Evolutionary conservation across 2,888 invertebrate genomes (phyloP), one percentile per base, ranked within the genome.

Genomic region (Chrysolina oricalcia): DNA sequence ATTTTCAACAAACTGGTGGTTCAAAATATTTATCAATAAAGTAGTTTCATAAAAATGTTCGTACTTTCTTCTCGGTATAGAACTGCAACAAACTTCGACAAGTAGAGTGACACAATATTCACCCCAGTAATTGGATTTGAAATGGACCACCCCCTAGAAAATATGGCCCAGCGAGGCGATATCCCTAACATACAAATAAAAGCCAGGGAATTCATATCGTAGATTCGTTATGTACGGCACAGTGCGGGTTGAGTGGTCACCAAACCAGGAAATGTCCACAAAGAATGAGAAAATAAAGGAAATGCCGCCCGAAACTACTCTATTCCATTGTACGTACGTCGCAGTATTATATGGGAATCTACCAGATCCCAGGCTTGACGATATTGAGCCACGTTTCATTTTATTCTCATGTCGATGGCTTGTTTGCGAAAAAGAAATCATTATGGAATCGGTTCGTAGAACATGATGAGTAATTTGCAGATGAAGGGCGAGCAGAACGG

Each of bases 221-320:
- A 53, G 21, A 23, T 53, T 53, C 19, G 21, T 13, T 53, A 53
- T 53, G 23, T 53, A 53, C 21, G 19, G 19, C 53, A 53, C 21
- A 19, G 21, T 21, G 3, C 10, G 15, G 10, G 17, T 11, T 11
- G 2, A 21, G 53, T 23, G 53, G 53, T 13, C 53, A 53, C 53
- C 21, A 21, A 53, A 53, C 53, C 53, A 19, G 53, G 19, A 23
- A 23, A 53, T 21, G 53, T 53, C 53, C 53, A 21, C 53, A 19
- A 53, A 21, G 53, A 53, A 53, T 17, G 21, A 21, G 53, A 53
- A 53, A 53, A 53, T 53, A 19, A 19, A 53, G 17, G 19, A 19
- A 53, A 6, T 53, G 53, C 13, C 53, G 21, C 53, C 53, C 19
- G 43, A 43, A 43, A 43, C 43, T 10, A 15, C 43, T 43, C 23